Base-by-base conservation (phyloP, 2,888 invertebrate species). In the Tuta absoluta region DNA sequence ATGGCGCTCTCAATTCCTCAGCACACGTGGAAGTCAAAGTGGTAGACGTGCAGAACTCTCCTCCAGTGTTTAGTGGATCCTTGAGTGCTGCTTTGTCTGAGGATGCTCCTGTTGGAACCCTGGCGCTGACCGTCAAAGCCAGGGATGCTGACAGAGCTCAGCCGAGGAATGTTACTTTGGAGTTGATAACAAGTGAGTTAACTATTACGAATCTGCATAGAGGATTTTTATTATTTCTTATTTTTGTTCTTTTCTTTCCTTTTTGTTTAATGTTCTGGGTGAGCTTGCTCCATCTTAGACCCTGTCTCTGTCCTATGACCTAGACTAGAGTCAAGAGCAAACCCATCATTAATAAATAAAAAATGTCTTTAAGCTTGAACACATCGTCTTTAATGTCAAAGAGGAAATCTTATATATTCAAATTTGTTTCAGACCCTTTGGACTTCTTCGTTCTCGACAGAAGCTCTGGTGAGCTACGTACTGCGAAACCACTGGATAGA, bases 361-460 rank as follows among this genome's bases (percentile, higher is more conserved):
- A n/a, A n/a, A n/a, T n/a, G n/a, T n/a, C n/a, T n/a, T n/a, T n/a
- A n/a, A n/a, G n/a, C n/a, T n/a, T n/a, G n/a, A n/a, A n/a, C n/a
- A n/a, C n/a, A n/a, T n/a, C n/a, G n/a, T n/a, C n/a, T n/a, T n/a
- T n/a, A n/a, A n/a, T n/a, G n/a, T n/a, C n/a, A n/a, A n/a, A 45
- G 45, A n/a, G 14, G 12, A 11, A 21, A 11, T 21, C 12, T 12
- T 23, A 23, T 23, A 51, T 0, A 0, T 19, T 21, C 19, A 2
- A 19, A 11, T 12, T 5, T 59, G 8, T 85, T 81, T 11, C 81
- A 97, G 97, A 98, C 93, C 97, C 97, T 0, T 93, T 96, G 85
- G 96, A 97, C 77, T 97, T 96, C 80, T 98, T 98, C 81, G 86
- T 95, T 17, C 82, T 98, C 76, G 96, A 98, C 83, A 93, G 95